These are phyloP conservation scores for Parus major DNA, from an alignment of 2,113 vertebrate species.

Conservation along the genomic window DNA sequence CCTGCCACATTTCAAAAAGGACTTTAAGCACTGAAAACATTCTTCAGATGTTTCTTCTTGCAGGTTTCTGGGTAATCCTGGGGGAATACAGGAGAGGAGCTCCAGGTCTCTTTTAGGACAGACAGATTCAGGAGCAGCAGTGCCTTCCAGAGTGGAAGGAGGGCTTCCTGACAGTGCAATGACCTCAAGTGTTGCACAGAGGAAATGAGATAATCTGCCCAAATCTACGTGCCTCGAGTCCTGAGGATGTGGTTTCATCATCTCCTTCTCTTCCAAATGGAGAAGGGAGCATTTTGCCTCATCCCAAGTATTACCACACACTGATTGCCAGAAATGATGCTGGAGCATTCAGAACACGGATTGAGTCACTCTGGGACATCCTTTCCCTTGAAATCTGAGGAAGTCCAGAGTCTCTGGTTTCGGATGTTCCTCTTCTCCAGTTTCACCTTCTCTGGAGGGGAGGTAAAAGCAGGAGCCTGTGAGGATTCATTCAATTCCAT, in stretches of 20 bases:
- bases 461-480: background rate
- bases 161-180: background rate
- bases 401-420: constrained; percentile 14
- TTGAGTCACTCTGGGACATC: constrained; percentile 38
- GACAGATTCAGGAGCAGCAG: background rate
- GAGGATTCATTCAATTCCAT: background rate
- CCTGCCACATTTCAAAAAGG: background rate
- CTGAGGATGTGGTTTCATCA: constrained; percentile 61
- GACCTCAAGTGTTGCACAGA: background rate
- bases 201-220: constrained; percentile 59
- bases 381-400: constrained; percentile 45
- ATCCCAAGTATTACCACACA: background rate
- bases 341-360: background rate
- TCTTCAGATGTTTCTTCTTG: background rate
- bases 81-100: background rate
- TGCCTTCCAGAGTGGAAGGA: background rate
- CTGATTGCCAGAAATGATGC: constrained; percentile 1
- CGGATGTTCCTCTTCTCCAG: constrained; percentile 3
- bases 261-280: constrained; percentile 24
- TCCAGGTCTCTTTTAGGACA: background rate
- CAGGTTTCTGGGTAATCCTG: background rate
- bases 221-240: background rate
- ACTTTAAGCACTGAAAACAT: background rate
- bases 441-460: constrained; percentile 9
- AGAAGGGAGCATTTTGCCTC: constrained; percentile 37